Base-by-base conservation (phyloP, 1,140 invertebrate species). In the Drosophila serrata region DNA sequence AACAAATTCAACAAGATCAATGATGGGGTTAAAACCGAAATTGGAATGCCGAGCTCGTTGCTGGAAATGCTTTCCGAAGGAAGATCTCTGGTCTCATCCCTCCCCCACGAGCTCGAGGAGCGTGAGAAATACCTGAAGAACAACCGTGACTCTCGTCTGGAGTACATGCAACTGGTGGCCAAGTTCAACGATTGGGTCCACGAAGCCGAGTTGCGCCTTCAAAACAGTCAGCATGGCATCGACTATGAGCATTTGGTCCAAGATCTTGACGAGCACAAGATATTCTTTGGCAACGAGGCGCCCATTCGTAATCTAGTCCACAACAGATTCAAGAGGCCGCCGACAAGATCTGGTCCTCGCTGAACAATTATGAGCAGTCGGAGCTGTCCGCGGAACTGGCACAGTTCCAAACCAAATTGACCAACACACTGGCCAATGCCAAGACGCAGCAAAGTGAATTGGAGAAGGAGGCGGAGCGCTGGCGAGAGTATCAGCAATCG, bases 231-330 rank as follows among this genome's bases (percentile, higher is more conserved):
- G 82, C 95, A 96, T 73, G 97, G 97, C 40, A 95, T 97, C 24
- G 97, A 99, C 91, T 98, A 97, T 91, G 96, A 97, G 79, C 97
- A 97, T 76, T 95, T 98, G 6, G 93, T 96, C 24, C 94, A 95
- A 9, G 97, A 98, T 84, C 93, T 99, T 12, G 96, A 97, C 90
- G 96, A 98, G 79, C 97, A 98, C 84, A 97, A 97, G 93, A 95
- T 95, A 27, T 98, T 97, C 94, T 97, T 98, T 82, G 96, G 95
- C 75, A 96, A 95, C 43, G 96, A 97, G 87, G 93, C 95, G 1
- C 94, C 95, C 37, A 96, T 97, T 78, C 95, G 96, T 24, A 96
- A 97, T 85, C 93, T 97, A 48, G 95, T 98, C 1, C 95, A 96
- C 2, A 96, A 97, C 95, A 95, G 61, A 96, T 98, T 75, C 96